Evolutionary conservation across 2,888 invertebrate species (phyloP).

Genomic region (Diaprepes abbreviatus): DNA sequence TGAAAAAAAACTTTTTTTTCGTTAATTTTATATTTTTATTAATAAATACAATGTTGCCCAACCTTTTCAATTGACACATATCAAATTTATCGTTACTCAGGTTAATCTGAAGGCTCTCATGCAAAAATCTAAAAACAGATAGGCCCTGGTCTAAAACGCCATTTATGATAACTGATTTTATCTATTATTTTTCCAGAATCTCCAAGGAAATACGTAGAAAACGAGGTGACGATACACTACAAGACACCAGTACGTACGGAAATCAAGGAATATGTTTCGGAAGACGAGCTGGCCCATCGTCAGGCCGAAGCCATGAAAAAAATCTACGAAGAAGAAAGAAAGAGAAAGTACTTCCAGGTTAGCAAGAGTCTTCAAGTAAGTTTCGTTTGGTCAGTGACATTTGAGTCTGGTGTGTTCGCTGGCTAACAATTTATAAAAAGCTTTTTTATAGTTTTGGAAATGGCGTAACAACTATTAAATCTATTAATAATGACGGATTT

Average conservation of each 20-base stretch:
- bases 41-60: too few relatives aligned
- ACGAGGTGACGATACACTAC: constrained; percentile 95
- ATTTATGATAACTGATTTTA: too few relatives aligned
- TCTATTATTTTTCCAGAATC: constrained; percentile 74
- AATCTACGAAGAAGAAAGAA: constrained; percentile 89
- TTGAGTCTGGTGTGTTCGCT: constrained; percentile 22
- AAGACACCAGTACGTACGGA: constrained; percentile 89
- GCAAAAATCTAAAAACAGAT: too few relatives aligned
- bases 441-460: neutral
- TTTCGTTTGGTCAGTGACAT: constrained; percentile 38
- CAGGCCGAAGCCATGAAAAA: constrained; percentile 93
- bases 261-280: constrained; percentile 87
- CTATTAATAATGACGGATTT: too few relatives aligned
- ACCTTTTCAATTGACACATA: too few relatives aligned
- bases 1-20: too few relatives aligned
- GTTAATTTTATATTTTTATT: too few relatives aligned
- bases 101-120: too few relatives aligned
- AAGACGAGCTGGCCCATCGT: constrained; percentile 88
- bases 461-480: too few relatives aligned
- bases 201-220: constrained; percentile 90
- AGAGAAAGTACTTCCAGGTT: constrained; percentile 90
- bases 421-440: constrained; percentile 2
- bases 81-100: too few relatives aligned
- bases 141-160: too few relatives aligned
- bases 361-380: constrained; percentile 53